Percentiles rank a stretch among this genome's conserved stretches.
These are phyloP conservation scores for Saturnia pavonia DNA, from an alignment of 2,888 invertebrate genomes.

Conservation along the genomic window DNA sequence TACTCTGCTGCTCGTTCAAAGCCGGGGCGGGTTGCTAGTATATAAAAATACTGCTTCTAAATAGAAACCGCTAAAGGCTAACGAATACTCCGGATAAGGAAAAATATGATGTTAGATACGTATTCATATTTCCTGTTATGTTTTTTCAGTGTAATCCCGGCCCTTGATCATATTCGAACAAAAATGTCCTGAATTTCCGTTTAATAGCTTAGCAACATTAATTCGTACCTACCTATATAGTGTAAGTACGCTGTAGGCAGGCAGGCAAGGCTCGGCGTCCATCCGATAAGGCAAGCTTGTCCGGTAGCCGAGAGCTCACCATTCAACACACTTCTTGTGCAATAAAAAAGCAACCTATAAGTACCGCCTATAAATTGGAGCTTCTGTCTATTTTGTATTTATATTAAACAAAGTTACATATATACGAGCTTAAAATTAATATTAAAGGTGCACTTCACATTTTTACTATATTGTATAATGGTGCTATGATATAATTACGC, in stretches of 20 bases:
- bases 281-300: constrained; percentile 65
- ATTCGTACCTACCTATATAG: background rate
- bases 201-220: background rate
- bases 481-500: too few relatives aligned
- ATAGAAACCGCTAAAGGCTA: too few relatives aligned
- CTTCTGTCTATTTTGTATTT: background rate
- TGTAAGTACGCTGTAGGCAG: background rate
- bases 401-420: background rate
- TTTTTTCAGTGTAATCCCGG: background rate
- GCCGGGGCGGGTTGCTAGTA: too few relatives aligned
- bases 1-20: too few relatives aligned
- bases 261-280: constrained; percentile 42
- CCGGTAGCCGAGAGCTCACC: constrained; percentile 55
- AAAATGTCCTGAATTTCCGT: background rate
- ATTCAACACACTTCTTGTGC: constrained; percentile 49
- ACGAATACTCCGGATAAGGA: too few relatives aligned
- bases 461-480: background rate
- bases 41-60: too few relatives aligned
- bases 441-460: background rate
- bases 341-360: constrained; percentile 54
- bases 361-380: constrained; percentile 17
- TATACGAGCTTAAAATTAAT: background rate
- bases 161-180: background rate
- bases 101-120: too few relatives aligned
- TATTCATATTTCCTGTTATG: background rate